Evolutionary conservation across 2,113 vertebrate genomes (phyloP), one percentile per base, ranked within the genome.

Genomic region (Pterocles orientalis): DNA sequence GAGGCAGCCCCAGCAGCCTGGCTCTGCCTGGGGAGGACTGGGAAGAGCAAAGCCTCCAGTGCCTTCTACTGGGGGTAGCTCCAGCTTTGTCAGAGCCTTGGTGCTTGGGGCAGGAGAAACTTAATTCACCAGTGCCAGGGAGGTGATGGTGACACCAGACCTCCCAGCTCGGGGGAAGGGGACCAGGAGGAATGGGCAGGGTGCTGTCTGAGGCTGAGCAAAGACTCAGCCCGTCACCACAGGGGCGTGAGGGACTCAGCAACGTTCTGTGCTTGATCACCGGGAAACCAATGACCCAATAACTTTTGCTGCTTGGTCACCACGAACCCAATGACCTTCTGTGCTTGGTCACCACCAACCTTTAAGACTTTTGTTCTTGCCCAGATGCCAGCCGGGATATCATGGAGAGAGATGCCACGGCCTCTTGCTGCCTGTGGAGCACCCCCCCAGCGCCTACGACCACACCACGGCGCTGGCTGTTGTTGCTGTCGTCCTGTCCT

Each of bases 401-500:
- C 98, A 99, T 0, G 99, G 99, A 21, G 98, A 98, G 65, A 97
- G 99, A 77, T 99, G 99, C 83, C 97, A 99, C 3, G 98, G 98
- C 13, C 98, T 99, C 96, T 97, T 90, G 3, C 97, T 99, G 88
- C 98, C 99, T 0, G 97, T 99, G 64, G 98, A 98, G 91, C 98
- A 98, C 25, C 97, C 88, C 2, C 97, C 97, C n/a, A 98, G 98
- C 10, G 90, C 97, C 0, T 99, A 99, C 75, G 99, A 98, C 98
- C 98, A 99, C 69, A 99, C 99, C 45, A 99, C 99, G 0, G 98
- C 99, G 4, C 98, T 99, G 95, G 99, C 99, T 0, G 98, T 99
- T 3, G 98, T 99, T 25, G 99, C 99, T 0, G 99, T 99, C 10
- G 98, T 99, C 77, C 97, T 99, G 45, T 99, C 99, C 0, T 99